These are phyloP conservation scores for Clanis bilineata DNA, from an alignment of 2,888 invertebrate species.

Conservation along the genomic window DNA sequence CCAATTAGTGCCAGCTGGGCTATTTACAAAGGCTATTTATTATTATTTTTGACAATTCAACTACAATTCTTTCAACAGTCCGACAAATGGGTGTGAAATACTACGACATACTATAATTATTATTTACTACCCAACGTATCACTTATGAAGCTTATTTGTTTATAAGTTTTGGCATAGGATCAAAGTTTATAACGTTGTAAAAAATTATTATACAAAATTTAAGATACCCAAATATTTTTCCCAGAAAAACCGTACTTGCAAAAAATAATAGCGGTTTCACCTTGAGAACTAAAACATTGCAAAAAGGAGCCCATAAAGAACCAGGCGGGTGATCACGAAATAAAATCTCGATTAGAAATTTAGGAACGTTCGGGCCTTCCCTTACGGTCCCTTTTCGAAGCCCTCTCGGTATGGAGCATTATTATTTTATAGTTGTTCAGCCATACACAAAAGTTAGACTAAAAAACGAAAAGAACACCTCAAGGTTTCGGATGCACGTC, in stretches of 20 bases:
- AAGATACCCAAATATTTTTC: slow-evolving; percentile 37
- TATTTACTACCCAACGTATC: not conserved
- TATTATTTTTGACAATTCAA: not conserved
- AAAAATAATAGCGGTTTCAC: slow-evolving; percentile 57
- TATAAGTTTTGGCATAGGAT: slow-evolving; percentile 42
- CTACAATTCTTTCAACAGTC: not conserved
- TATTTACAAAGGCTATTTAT: not conserved
- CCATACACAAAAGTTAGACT: slow-evolving; percentile 65
- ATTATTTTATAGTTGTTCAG: slow-evolving; percentile 77
- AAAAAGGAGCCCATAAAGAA: slow-evolving; percentile 67
- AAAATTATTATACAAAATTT: slow-evolving; percentile 41
- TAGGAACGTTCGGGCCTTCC: slow-evolving; percentile 62
- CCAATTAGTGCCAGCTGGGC: not conserved
- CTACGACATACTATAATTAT: not conserved
- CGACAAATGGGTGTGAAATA: not conserved
- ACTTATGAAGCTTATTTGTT: not conserved
- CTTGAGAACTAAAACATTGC: slow-evolving; percentile 64
- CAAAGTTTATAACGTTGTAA: slow-evolving; percentile 33
- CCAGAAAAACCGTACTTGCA: slow-evolving; percentile 35
- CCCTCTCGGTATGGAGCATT: slow-evolving; percentile 56
- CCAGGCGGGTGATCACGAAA: slow-evolving; percentile 60
- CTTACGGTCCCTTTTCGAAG: slow-evolving; percentile 67
- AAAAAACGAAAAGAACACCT: slow-evolving; percentile 57
- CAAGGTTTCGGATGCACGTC: slow-evolving; percentile 80
- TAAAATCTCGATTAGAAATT: slow-evolving; percentile 75